phyloP scores from a whole-genome alignment of 2,113 vertebrate genomes.

The human region GRCh38 chr5:88891501-88892000 shows the following conservation, averaged over 20 bases:
- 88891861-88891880: background rate
- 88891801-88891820: background rate
- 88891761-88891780: background rate
- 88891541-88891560: too few species aligned
- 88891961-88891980: background rate
- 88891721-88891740: background rate
- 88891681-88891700: too few species aligned
- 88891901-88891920: background rate
- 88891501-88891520: too few species aligned
- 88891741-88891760: background rate
- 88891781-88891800: background rate
- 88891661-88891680: too few species aligned
- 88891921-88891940: constrained; percentile 35
- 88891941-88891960: background rate
- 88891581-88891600: too few species aligned
- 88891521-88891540: too few species aligned
- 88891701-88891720: background rate
- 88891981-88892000: background rate
- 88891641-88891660: too few species aligned
- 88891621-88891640: too few species aligned
- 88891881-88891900: background rate
- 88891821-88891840: too few species aligned
- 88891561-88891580: too few species aligned
- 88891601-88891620: too few species aligned
- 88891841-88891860: background rate